These are phyloP conservation scores for Saccostrea cuccullata DNA, from an alignment of 1,140 invertebrate species.

Conservation along the genomic window DNA sequence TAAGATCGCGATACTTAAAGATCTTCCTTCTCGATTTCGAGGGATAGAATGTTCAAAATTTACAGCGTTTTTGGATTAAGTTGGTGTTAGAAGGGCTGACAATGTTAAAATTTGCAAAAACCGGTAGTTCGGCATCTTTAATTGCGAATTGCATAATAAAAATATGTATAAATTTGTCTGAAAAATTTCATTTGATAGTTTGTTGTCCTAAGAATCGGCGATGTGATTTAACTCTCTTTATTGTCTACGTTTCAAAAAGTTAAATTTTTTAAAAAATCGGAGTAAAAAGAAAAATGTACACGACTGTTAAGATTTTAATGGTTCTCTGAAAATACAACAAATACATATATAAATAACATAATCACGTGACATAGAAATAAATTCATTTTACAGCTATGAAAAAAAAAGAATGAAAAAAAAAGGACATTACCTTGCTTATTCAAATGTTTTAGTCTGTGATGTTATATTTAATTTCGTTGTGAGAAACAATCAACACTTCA, in stretches of 20 bases:
- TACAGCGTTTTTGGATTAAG: background rate
- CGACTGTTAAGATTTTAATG: background rate
- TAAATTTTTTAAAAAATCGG: background rate
- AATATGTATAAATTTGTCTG: background rate
- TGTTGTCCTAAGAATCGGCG: background rate
- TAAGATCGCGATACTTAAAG: background rate
- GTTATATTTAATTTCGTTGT: too few relatives aligned
- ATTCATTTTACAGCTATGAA: background rate
- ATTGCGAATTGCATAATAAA: background rate
- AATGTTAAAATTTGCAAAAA: too few relatives aligned
- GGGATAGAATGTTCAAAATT: background rate
- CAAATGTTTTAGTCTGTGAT: too few relatives aligned
- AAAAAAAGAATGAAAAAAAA: too few relatives aligned
- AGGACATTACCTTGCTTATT: too few relatives aligned
- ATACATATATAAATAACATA: background rate
- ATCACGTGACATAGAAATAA: background rate
- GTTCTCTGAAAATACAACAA: background rate
- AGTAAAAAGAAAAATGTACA: background rate
- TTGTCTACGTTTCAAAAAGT: background rate
- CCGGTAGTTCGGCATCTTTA: background rate
- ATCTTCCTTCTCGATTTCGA: background rate
- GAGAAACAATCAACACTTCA: too few relatives aligned
- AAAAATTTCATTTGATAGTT: background rate
- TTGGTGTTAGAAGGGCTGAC: background rate
- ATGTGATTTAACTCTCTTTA: background rate